These are phyloP conservation scores for Oryzias melastigma DNA, from an alignment of 2,113 vertebrate genomes.

Conservation along the genomic window DNA sequence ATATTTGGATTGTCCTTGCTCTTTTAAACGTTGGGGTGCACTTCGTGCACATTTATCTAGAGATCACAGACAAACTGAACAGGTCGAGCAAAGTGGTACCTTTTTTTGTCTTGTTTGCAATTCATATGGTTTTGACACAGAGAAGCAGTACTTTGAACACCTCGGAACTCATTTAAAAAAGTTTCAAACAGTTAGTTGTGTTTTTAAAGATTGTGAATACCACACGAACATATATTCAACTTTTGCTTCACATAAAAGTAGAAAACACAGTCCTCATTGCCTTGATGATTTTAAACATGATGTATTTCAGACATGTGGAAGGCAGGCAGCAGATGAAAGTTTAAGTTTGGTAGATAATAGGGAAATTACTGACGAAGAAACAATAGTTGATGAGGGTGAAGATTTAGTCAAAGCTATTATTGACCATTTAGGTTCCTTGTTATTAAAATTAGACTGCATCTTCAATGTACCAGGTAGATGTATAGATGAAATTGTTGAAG, in stretches of 20 bases:
- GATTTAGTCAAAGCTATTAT: slow-evolving; percentile 22
- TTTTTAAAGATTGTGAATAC: slow-evolving; percentile 21
- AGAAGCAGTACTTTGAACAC: slow-evolving; percentile 9
- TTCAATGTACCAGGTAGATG: slow-evolving; percentile 47
- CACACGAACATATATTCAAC: slow-evolving; percentile 20
- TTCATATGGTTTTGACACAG: slow-evolving; percentile 5
- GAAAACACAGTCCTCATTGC: slow-evolving; percentile 41
- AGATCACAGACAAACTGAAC: neutral
- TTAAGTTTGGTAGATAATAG: neutral
- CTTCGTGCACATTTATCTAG: slow-evolving; percentile 8
- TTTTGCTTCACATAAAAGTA: slow-evolving; percentile 48
- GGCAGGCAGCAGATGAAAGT: neutral
- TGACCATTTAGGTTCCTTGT: slow-evolving; percentile 26
- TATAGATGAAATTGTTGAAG: slow-evolving; percentile 38
- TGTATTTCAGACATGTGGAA: slow-evolving; percentile 19
- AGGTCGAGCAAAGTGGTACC: neutral
- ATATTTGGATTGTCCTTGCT: neutral
- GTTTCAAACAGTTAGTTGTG: neutral
- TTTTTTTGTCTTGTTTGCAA: slow-evolving; percentile 10
- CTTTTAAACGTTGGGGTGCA: neutral
- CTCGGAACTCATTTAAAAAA: neutral
- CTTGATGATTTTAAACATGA: slow-evolving; percentile 40
- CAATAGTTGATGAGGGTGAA: slow-evolving; percentile 17
- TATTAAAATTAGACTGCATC: slow-evolving; percentile 48
- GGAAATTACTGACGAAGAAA: slow-evolving; percentile 1